Evolutionary conservation across 2,888 invertebrate species (phyloP).

Genomic region (Clanis bilineata): DNA sequence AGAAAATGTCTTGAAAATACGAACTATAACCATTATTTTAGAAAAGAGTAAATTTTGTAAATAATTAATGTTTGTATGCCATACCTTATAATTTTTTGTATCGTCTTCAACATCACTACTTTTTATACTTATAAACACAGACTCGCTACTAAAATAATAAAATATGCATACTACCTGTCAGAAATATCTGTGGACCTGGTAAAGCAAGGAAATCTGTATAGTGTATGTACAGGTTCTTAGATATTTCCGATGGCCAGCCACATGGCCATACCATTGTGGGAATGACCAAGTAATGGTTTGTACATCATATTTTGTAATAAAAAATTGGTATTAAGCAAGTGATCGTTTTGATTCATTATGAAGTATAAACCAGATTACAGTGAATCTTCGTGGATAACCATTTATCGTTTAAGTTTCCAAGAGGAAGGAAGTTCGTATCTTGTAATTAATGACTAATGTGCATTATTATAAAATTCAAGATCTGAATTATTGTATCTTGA

Average conservation of each 20-base stretch:
- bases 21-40: background rate
- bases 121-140: background rate
- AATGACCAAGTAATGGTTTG: constrained; percentile 24
- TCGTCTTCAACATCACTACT: background rate
- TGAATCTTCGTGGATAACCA: no score
- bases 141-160: background rate
- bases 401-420: no score
- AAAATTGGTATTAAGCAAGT: background rate
- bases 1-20: background rate
- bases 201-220: background rate
- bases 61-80: background rate
- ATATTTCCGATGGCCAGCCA: background rate
- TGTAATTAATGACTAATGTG: no score
- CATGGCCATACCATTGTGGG: background rate
- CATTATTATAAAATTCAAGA: no score
- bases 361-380: no score
- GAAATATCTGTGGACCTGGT: background rate
- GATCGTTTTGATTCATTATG: background rate
- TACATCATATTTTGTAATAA: constrained; percentile 38
- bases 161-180: background rate
- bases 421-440: no score
- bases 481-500: no score
- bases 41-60: background rate
- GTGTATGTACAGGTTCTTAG: background rate
- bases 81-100: background rate